Conservation (phyloP, 2,113 vertebrate genomes). For the Serilophus lunatus region DNA sequence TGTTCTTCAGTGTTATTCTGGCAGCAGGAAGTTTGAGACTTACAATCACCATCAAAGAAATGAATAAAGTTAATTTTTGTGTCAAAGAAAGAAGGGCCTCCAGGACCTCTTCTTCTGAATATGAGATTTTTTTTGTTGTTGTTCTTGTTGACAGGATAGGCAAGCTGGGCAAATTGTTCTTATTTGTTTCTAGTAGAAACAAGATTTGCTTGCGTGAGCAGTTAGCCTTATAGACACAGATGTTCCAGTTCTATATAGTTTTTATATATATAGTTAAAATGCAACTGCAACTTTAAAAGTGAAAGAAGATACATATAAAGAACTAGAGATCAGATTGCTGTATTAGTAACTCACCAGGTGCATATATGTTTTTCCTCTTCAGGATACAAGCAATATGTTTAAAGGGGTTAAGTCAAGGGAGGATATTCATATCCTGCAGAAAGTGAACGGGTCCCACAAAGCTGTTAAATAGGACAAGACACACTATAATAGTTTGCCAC, state of each 20-base stretch:
- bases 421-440: neutral
- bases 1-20: neutral
- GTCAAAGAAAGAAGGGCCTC: neutral
- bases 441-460: neutral
- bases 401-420: neutral
- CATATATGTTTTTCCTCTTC: neutral
- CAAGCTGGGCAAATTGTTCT: neutral
- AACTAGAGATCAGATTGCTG: neutral
- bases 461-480: neutral
- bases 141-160: neutral
- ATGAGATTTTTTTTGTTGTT: neutral
- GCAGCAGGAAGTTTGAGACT: neutral
- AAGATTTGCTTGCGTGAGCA: neutral
- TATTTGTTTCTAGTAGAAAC: neutral
- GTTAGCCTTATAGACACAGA: neutral
- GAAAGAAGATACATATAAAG: neutral
- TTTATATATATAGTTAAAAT: neutral
- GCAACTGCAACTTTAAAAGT: neutral
- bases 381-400: neutral
- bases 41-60: neutral
- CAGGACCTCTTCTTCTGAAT: neutral
- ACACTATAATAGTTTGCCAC: neutral
- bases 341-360: neutral
- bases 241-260: neutral
- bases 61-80: neutral